Base-by-base conservation (phyloP, 53 echinoderm and acorn worm species). In the Arbacia lixula region DNA sequence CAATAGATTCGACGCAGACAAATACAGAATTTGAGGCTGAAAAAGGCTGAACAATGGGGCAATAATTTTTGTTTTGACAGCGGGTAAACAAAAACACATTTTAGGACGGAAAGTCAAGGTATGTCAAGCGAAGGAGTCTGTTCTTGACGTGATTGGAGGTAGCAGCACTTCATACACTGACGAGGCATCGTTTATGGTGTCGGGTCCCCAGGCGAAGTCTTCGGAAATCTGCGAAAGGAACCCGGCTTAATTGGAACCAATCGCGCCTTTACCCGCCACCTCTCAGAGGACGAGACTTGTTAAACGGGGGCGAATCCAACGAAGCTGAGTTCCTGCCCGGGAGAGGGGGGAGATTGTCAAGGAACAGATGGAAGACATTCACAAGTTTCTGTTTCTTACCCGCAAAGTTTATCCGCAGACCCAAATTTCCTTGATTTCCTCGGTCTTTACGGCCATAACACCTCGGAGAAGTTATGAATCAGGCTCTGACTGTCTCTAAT, bases 301-400 rank as follows among this genome's bases (percentile, higher is more conserved):
- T 33, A 74, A 46, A 74, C 74, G 8, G 31, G 74, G 53, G 52
- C 52, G 74, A 30, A 31, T 6, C 53, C 42, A 74, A 11, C 12
- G 30, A 21, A 53, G 30, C 74, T 0, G 2, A 74, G 74, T 51
- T 74, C 74, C 74, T 31, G 9, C 20, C n/a, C 4, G 16, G 33
- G 74, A 31, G 29, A 53, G 20, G 21, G 26, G 9, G 1, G 4
- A 35, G 20, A 14, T 50, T 11, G n/a, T 32, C 53, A 10, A 10
- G 14, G 8, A 46, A 46, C 53, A 74, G 50, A 52, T 74, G 74
- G 50, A 74, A 53, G 53, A 74, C 28, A 74, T 74, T 53, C 33
- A 74, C 53, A 74, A 32, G 50, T 74, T 53, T 74, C 53, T 53
- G 74, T 74, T 74, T 74, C 74, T 74, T 33, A 17, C 74, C 74